Percentiles rank a stretch among this genome's conserved stretches.
phyloP scores from a whole-genome alignment of 1,140 invertebrate genomes.

The Dreissena polymorpha region DNA sequence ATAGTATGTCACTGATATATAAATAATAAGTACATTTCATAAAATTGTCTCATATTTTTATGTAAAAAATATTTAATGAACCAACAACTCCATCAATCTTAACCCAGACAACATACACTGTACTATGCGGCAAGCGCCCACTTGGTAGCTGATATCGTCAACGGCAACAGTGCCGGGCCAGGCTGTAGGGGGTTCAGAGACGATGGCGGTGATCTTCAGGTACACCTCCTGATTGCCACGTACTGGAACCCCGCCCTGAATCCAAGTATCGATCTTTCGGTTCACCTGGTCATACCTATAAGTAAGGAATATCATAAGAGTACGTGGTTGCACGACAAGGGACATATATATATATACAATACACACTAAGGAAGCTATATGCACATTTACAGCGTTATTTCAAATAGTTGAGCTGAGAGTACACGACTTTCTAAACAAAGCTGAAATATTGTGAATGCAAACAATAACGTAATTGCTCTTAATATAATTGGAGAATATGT shows the following conservation, averaged over 20 bases:
- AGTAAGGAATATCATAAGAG: not conserved
- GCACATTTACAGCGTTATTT: not conserved
- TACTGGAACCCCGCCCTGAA: not conserved
- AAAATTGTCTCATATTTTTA: too few relatives aligned
- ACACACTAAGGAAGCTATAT: not conserved
- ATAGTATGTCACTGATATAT: not conserved
- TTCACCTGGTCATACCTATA: slow-evolving; percentile 26
- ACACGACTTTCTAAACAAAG: too few relatives aligned
- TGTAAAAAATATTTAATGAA: not conserved
- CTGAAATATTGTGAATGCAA: too few relatives aligned
- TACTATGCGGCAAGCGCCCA: not conserved
- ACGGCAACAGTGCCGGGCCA: slow-evolving; percentile 4
- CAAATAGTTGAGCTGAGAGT: not conserved
- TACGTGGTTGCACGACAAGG: not conserved
- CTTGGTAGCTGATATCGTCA: not conserved
- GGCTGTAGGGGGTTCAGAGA: not conserved
- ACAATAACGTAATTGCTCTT: too few relatives aligned
- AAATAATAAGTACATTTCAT: not conserved
- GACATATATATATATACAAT: not conserved
- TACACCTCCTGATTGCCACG: not conserved
- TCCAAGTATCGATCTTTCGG: slow-evolving; percentile 6
- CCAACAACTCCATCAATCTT: not conserved
- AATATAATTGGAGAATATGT: too few relatives aligned
- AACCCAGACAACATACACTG: not conserved
- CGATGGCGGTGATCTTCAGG: not conserved